Percentiles rank a stretch among this genome's conserved stretches.
phyloP scores from a whole-genome alignment of 2,113 vertebrate species.

The Ictalurus furcatus region DNA sequence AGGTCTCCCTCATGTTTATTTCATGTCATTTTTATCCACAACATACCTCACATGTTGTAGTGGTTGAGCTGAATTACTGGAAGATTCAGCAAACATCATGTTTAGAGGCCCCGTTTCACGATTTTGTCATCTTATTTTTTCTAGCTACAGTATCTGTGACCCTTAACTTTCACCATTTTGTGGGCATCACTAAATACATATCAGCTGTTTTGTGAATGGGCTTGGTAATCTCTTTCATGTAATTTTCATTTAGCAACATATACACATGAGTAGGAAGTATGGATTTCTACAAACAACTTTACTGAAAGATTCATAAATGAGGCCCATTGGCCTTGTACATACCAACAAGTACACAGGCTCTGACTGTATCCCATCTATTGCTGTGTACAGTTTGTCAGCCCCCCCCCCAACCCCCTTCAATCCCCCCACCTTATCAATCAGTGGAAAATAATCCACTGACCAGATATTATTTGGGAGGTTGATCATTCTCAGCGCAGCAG shows the following conservation, averaged over 20 bases:
- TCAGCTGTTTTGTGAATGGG: neutral
- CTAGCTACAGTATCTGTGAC: too few species aligned
- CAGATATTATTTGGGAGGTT: neutral
- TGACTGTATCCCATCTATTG: neutral
- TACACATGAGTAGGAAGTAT: neutral
- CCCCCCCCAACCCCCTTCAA: too few species aligned
- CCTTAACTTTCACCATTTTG: too few species aligned
- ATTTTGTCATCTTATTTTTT: too few species aligned
- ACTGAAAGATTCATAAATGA: neutral
- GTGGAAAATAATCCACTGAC: neutral
- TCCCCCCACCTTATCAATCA: neutral
- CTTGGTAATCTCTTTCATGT: neutral
- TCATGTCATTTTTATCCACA: too few species aligned
- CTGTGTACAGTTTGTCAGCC: neutral
- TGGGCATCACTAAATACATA: neutral
- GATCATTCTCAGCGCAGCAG: neutral
- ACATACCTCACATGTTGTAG: too few species aligned
- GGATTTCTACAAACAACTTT: neutral
- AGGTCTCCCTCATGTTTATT: too few species aligned
- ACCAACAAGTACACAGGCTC: neutral
- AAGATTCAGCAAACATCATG: too few species aligned
- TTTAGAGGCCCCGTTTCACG: too few species aligned
- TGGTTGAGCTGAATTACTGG: too few species aligned
- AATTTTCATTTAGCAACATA: neutral
- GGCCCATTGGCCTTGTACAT: neutral